Percentiles rank a stretch among this genome's conserved stretches.
Conservation (phyloP, 1,140 invertebrate genomes). For the Geopemphigus sp. region DNA sequence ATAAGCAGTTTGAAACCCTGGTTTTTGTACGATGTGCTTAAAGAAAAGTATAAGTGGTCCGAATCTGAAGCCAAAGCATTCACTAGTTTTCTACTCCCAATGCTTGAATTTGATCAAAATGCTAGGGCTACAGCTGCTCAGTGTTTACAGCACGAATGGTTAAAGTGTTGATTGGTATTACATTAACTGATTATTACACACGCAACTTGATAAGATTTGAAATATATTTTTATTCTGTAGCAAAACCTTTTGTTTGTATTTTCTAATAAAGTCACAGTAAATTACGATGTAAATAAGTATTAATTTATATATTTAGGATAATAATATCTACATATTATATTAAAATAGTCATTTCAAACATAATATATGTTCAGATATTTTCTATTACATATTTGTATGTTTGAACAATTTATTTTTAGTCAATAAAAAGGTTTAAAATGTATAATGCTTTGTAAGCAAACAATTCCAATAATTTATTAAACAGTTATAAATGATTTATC, state of each 20-base stretch:
- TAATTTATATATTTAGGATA: conserved; percentile 41
- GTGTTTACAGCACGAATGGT: conserved; percentile 90
- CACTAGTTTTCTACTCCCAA: conserved; percentile 88
- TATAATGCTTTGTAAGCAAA: conserved; percentile 11
- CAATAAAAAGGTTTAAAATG: conserved; percentile 14
- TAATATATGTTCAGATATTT: conserved; percentile 22
- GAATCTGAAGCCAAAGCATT: conserved; percentile 81
- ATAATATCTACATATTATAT: conserved; percentile 14
- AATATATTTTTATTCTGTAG: conserved; percentile 32
- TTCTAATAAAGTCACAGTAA: conserved; percentile 36
- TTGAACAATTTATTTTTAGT: conserved; percentile 26
- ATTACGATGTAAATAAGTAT: conserved; percentile 43
- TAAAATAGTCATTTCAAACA: conserved; percentile 38
- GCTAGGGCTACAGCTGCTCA: conserved; percentile 87
- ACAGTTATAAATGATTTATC: background rate
- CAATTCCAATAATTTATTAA: conserved; percentile 43
- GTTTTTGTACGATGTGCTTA: conserved; percentile 85
- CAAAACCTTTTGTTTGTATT: conserved; percentile 24
- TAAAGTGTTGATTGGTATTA: conserved; percentile 57
- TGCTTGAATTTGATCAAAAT: conserved; percentile 91
- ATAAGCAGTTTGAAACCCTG: conserved; percentile 93
- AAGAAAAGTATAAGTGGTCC: conserved; percentile 95
- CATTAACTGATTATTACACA: background rate
- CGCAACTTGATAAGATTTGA: conserved; percentile 11
- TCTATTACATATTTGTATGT: background rate